These are phyloP conservation scores for Sardina pilchardus DNA, from an alignment of 2,113 vertebrate species.

Conservation along the genomic window DNA sequence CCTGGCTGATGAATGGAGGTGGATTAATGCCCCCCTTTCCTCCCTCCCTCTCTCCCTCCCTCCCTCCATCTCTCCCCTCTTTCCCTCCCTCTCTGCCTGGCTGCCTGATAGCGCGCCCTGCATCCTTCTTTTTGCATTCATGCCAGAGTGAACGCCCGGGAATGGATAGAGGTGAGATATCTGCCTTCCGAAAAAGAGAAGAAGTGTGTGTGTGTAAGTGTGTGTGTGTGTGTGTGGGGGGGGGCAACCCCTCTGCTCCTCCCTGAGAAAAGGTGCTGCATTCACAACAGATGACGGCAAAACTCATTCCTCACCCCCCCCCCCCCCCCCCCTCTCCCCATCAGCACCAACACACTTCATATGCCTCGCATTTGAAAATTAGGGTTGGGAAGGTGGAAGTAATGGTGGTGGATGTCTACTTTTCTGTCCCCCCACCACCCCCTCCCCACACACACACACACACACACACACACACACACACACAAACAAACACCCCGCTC, in stretches of 20 bases:
- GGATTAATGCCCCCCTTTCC: conserved; percentile 38
- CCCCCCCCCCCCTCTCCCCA: background rate
- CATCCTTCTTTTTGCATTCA: conserved; percentile 56
- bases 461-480: background rate
- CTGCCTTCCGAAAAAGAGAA: conserved; percentile 41
- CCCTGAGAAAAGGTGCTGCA: conserved; percentile 17
- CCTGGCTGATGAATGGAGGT: conserved; percentile 52
- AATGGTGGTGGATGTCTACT: background rate
- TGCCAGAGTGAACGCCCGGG: conserved; percentile 43
- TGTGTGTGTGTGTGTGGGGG: no score
- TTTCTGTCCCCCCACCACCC: conserved; percentile 9
- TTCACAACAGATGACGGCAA: conserved; percentile 18
- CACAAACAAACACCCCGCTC: conserved; percentile 26
- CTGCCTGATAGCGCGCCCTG: conserved; percentile 24
- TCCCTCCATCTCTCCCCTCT: background rate
- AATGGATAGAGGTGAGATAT: conserved; percentile 52
- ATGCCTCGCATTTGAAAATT: conserved; percentile 28
- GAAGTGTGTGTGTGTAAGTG: background rate
- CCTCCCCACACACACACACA: background rate
- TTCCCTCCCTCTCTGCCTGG: background rate
- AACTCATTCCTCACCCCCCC: conserved; percentile 45
- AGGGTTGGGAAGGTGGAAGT: background rate
- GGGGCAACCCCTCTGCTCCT: background rate
- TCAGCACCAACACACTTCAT: background rate
- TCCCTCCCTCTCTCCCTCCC: background rate